Percentiles rank a stretch among this genome's conserved stretches.
Conservation (phyloP, 1,140 invertebrate species). For the Polyergus mexicanus region DNA sequence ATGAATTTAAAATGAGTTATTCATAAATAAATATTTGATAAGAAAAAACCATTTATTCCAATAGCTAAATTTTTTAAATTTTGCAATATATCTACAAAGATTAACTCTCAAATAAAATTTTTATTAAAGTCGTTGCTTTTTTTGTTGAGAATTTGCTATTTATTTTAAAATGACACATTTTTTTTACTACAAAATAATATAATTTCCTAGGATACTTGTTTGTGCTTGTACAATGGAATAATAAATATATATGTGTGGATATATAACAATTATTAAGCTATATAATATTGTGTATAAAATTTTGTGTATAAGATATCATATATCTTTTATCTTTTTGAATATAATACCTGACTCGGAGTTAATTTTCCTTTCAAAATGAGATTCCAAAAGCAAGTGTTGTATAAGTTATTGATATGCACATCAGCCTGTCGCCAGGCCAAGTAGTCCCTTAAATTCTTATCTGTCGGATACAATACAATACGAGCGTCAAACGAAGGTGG, state of each 20-base stretch:
- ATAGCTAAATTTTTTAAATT: no score
- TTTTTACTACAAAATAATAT: not conserved
- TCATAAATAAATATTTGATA: no score
- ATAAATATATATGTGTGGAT: not conserved
- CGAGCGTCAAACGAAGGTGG: conserved; percentile 97
- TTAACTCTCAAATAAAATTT: not conserved
- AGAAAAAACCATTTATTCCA: no score
- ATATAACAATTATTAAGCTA: no score
- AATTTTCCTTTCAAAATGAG: conserved; percentile 93
- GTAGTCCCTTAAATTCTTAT: conserved; percentile 96
- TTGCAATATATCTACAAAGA: no score
- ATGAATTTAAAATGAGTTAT: not conserved
- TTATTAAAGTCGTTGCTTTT: not conserved
- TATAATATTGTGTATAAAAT: conserved; percentile 3
- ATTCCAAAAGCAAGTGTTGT: conserved; percentile 98
- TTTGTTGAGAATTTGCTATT: not conserved
- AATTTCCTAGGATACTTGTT: not conserved
- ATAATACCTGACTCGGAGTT: conserved; percentile 89
- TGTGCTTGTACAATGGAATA: not conserved
- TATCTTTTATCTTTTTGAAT: no score
- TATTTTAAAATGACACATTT: not conserved
- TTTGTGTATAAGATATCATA: not conserved
- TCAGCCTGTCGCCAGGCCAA: conserved; percentile 98
- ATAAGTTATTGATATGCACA: conserved; percentile 99
- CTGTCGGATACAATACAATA: conserved; percentile 95